Base-by-base conservation (phyloP, 1,140 invertebrate species). In the Drosophila eugracilis region DNA sequence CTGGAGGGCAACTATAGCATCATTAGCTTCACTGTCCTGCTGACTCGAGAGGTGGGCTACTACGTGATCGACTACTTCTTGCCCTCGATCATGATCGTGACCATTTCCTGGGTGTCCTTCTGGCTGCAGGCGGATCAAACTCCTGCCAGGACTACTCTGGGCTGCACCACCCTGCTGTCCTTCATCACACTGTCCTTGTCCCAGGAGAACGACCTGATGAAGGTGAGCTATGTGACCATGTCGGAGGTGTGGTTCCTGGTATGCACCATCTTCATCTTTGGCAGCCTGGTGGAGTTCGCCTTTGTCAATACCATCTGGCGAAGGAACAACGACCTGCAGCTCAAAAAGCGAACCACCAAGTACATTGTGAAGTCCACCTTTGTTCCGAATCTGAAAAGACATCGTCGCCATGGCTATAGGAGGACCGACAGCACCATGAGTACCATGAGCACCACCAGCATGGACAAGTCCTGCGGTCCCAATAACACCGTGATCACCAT, bases 61-160 rank as follows among this genome's bases (percentile, higher is more conserved):
- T 97, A 97, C 73, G 93, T 97, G 37, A 96, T 97, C 93, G 96
- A 97, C 74, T 97, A 97, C 85, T 98, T 97, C 78, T 94, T 97
- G 72, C 97, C 97, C 3, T 97, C 96, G 5, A 96, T 97, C 91
- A 94, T 97, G 88, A 95, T 98, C 44, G 97, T 97, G 2, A 95
- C 95, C 14, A 96, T 97, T 50, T 97, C 96, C 0, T 98, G 97
- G 96, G 96, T 97, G 4, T 96, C 96, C 1, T 97, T 97, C 84
- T 97, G 96, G 96, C 92, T 97, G 45, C 96, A 97, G 90, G 95
- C 96, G 17, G 96, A 97, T 84, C 96, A 96, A 5, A 95, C 96
- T 5, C 95, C 97, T 2, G 95, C 96, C 10, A 93, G 96, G 74
- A 95, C 96, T 55, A 95, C 95, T 41, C 92, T 97, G 75, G 96